Evolutionary conservation across 2,113 vertebrate genomes (phyloP), one percentile per base, ranked within the genome.

Genomic region (Bubalus kerabau): DNA sequence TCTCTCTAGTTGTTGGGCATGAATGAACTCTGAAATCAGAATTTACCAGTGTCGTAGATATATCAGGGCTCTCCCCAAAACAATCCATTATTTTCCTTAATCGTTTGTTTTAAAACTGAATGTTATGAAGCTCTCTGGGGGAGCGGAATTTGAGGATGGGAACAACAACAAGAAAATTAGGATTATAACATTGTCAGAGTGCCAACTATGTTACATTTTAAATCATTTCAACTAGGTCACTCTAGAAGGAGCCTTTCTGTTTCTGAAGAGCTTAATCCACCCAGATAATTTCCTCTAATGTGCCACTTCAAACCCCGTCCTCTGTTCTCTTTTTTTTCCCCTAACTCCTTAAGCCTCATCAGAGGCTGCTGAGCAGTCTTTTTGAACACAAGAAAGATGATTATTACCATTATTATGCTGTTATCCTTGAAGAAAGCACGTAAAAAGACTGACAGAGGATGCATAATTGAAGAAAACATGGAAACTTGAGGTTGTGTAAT

Each of bases 361-460:
- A 97, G 80, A 90, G 90, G 76, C 89, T 98, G 92, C 91, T 91
- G 56, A 97, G 93, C 71, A 97, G 95, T 97, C 92, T 60, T 97
- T 98, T 46, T 87, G 84, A 98, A 95, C 57, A 94, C 19, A 92
- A 97, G 81, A 84, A 96, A 94, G 90, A 88, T n/a, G 80, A 93
- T 97, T 91, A 93, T 98, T 97, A 95, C 54, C 50, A n/a, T 96
- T 95, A 96, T 97, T 97, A 98, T 95, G 90, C 74, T 97, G 30
- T 97, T 94, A 96, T 59, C 90, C 90, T 97, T 98, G 94, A 96
- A 97, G 91, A 91, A 97, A 97, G 88, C 94, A 91, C 54, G 78
- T 64, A 92, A 95, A 93, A 94, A 98, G 88, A 46, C 97, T 96
- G 94, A 86, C 50, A 89, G 87, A 95, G 54, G 92, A 93, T 93